Conservation (phyloP, 2,113 vertebrate genomes). For the Peromyscus polionotus region DNA sequence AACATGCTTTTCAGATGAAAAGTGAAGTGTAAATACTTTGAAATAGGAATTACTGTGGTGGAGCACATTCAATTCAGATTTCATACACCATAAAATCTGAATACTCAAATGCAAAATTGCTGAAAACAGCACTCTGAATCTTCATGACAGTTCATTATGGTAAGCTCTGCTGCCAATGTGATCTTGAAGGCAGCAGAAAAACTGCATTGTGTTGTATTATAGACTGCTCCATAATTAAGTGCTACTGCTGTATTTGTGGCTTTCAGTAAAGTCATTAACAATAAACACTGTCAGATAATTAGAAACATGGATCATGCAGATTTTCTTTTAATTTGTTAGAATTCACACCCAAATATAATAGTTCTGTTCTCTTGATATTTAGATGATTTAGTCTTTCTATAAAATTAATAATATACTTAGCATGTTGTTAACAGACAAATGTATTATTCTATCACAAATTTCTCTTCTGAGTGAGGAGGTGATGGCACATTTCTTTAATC, state of each 20-base stretch:
- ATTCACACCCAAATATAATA: constrained; percentile 46
- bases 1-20: not conserved
- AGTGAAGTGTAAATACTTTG: constrained; percentile 41
- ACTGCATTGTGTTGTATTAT: constrained; percentile 5
- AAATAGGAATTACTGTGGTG: constrained; percentile 42
- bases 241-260: constrained; percentile 42
- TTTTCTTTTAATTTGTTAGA: constrained; percentile 71
- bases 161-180: not conserved
- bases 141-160: constrained; percentile 56
- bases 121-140: constrained; percentile 54
- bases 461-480: not conserved
- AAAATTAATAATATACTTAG: constrained; percentile 35
- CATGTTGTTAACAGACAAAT: constrained; percentile 33
- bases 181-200: constrained; percentile 52
- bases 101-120: constrained; percentile 47
- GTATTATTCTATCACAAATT: not conserved
- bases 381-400: not conserved
- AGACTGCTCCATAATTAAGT: constrained; percentile 66
- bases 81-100: constrained; percentile 57
- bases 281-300: constrained; percentile 62
- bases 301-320: constrained; percentile 57
- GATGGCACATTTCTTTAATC: not conserved
- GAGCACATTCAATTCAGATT: constrained; percentile 31
- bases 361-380: constrained; percentile 23
- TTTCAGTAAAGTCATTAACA: constrained; percentile 71